Conservation (phyloP, 2,888 invertebrate species). For the Neoaliturus tenellus region DNA sequence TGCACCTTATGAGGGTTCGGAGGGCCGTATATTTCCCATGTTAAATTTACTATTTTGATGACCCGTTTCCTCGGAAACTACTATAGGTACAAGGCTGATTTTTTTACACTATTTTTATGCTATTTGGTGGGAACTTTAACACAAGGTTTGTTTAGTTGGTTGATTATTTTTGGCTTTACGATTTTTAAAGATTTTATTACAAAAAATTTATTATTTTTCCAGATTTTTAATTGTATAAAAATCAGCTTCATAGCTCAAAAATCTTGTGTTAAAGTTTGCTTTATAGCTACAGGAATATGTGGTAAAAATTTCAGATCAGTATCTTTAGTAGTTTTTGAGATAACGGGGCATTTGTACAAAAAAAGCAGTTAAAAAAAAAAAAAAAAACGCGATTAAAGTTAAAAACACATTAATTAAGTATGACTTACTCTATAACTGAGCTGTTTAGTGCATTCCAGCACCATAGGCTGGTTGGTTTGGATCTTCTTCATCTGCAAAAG, state of each 20-base stretch:
- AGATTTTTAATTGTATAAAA: neutral
- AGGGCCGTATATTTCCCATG: conserved; percentile 3
- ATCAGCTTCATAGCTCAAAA: neutral
- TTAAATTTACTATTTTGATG: conserved; percentile 3
- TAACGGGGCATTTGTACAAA: neutral
- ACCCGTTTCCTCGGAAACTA: conserved; percentile 4
- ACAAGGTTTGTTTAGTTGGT: neutral
- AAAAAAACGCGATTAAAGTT: neutral
- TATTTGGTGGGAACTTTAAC: neutral
- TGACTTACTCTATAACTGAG: neutral
- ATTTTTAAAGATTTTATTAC: neutral
- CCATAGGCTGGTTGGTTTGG: conserved; percentile 37
- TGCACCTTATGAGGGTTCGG: neutral
- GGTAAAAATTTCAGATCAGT: conserved; percentile 8
- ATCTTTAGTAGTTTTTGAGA: conserved; percentile 16
- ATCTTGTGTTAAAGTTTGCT: neutral
- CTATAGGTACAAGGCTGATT: neutral
- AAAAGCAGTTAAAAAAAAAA: too few relatives aligned
- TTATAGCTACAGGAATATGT: neutral
- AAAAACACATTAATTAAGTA: neutral
- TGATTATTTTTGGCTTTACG: neutral
- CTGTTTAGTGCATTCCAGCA: conserved; percentile 26
- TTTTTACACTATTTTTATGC: neutral
- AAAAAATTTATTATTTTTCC: neutral
- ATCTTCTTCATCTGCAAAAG: neutral